phyloP scores from a whole-genome alignment of 2,888 invertebrate genomes.

The Acanthosoma haemorrhoidale region DNA sequence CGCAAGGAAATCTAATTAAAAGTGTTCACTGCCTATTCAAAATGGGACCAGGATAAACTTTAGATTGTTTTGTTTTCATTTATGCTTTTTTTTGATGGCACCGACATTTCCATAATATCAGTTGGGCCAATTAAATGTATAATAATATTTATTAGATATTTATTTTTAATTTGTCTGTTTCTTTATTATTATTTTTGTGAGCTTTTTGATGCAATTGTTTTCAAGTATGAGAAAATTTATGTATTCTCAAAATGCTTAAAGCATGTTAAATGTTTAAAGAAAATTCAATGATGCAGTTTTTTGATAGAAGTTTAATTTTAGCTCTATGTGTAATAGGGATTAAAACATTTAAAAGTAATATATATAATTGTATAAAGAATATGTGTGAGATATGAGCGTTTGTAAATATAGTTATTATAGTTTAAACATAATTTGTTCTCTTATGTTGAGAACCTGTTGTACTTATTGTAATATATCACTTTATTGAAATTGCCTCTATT shows the following conservation, averaged over 20 bases:
- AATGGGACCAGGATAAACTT: constrained; percentile 24
- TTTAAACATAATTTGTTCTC: constrained; percentile 20
- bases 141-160: background rate
- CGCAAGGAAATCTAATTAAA: background rate
- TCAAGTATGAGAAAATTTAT: background rate
- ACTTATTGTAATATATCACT: constrained; percentile 25
- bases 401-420: constrained; percentile 17
- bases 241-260: constrained; percentile 19
- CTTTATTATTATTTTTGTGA: background rate
- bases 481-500: constrained; percentile 9
- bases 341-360: constrained; percentile 18
- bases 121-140: constrained; percentile 10
- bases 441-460: background rate
- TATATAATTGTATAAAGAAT: constrained; percentile 22
- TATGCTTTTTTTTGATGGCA: constrained; percentile 5
- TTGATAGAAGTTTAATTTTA: background rate
- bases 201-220: background rate
- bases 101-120: constrained; percentile 14
- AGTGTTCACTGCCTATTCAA: constrained; percentile 18
- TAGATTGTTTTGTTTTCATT: background rate
- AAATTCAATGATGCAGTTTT: background rate
- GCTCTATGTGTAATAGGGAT: constrained; percentile 15
- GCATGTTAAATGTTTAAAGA: constrained; percentile 14
- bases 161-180: background rate
- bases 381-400: constrained; percentile 20